A percentile compares a stretch with the other conserved stretches of the same genome.
Conservation (phyloP, 2,888 invertebrate genomes). For the Osmoderma eremita region DNA sequence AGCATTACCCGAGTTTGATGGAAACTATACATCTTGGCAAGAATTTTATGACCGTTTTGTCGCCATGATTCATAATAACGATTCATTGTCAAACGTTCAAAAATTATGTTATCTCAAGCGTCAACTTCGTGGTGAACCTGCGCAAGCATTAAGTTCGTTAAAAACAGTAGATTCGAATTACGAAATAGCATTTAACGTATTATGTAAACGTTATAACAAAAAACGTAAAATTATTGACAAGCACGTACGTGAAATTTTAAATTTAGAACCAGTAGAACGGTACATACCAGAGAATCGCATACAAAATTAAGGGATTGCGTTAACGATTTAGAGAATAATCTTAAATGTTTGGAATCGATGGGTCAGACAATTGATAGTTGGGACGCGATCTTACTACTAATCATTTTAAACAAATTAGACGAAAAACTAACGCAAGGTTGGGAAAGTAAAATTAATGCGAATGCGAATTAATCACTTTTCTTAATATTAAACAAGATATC, state of each 20-base stretch:
- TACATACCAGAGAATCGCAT: not conserved
- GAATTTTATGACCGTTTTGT: constrained; percentile 17
- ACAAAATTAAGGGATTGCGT: not conserved
- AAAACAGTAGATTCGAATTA: constrained; percentile 40
- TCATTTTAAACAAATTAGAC: constrained; percentile 42
- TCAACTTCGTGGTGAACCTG: constrained; percentile 25
- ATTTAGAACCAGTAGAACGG: constrained; percentile 9
- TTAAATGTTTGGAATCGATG: constrained; percentile 39
- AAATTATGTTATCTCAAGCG: constrained; percentile 24
- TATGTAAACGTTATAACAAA: constrained; percentile 40
- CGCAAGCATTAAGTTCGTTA: constrained; percentile 22
- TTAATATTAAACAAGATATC: constrained; percentile 3
- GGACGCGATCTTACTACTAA: constrained; percentile 39
- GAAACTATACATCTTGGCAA: constrained; percentile 3
- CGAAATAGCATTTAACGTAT: constrained; percentile 32
- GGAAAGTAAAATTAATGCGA: not conserved
- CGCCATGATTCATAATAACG: constrained; percentile 23
- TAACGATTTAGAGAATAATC: constrained; percentile 40
- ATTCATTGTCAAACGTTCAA: constrained; percentile 9
- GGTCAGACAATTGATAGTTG: constrained; percentile 40
- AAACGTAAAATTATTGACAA: constrained; percentile 42
- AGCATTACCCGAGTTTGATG: constrained; percentile 10
- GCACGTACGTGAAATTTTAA: constrained; percentile 39
- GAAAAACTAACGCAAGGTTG: constrained; percentile 20
- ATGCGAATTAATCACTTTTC: constrained; percentile 1